Base-by-base conservation (phyloP, 2,888 invertebrate species). In the Euplagia quadripunctaria region DNA sequence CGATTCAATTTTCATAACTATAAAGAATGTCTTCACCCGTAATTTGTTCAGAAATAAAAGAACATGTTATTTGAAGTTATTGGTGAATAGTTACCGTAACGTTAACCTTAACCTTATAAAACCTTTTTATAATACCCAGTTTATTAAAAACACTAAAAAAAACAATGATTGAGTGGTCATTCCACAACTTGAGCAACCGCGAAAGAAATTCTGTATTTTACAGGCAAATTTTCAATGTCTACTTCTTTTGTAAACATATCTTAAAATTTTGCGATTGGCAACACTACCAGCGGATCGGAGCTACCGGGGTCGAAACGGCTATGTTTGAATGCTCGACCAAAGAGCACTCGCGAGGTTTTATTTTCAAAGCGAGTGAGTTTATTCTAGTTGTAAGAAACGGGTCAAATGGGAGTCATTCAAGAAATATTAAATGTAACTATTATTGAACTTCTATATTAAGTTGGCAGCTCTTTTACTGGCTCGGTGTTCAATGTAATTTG, bases 361-460 rank as follows among this genome's bases (percentile, higher is more conserved):
- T 84, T 83, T 83, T 77, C 73, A 76, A 61, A 70, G 58, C 74
- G 74, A 80, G 75, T 76, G 72, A 79, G 79, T 83, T 83, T 82
- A 81, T 81, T 85, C 81, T 76, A 84, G 79, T 79, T 73, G 79
- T 73, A 74, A 77, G 81, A 75, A 83, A 83, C 72, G 83, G 77
- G 79, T 76, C 83, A 76, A 81, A 83, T 78, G 79, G 83, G 79
- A 83, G 76, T 81, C 83, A 82, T 82, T 80, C 75, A 49, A 77
- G 70, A 74, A 82, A 83, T 83, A 85, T 79, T 79, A 83, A 85
- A 83, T 77, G 76, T 83, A 75, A 83, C 83, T 83, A 78, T 81
- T 82, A 83, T 85, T 83, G 81, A 83, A 84, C 76, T 83, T 83
- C 73, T 82, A 74, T 83, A 84, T 75, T 76, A 81, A 83, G 76